These are phyloP conservation scores for Anarrhichthys ocellatus DNA, from an alignment of 2,113 vertebrate species.

Conservation along the genomic window DNA sequence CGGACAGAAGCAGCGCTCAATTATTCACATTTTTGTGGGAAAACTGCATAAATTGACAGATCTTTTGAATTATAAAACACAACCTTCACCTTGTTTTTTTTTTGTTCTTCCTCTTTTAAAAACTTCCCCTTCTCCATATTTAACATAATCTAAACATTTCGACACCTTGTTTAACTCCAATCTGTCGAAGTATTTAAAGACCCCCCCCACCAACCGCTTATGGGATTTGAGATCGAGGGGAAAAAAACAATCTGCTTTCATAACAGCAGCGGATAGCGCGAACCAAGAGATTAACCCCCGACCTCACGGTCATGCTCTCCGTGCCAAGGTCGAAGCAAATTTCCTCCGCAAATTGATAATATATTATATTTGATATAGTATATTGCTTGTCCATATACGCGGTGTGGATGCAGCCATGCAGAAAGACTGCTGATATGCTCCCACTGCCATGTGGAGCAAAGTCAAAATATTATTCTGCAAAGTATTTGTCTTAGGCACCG, in stretches of 20 bases:
- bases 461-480: constrained; percentile 13
- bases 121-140: background rate
- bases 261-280: background rate
- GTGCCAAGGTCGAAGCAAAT: background rate
- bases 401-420: background rate
- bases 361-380: background rate
- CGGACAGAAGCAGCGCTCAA: constrained; percentile 14
- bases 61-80: constrained; percentile 22
- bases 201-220: constrained; percentile 17
- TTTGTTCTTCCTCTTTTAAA: background rate
- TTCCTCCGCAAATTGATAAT: background rate
- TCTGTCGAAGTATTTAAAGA: constrained; percentile 39
- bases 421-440: background rate
- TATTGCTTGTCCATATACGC: too few relatives aligned
- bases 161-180: constrained; percentile 18
- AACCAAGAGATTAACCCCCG: constrained; percentile 53
- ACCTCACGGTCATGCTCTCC: constrained; percentile 1
- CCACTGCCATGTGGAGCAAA: background rate
- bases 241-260: constrained; percentile 61
- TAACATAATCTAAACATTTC: constrained; percentile 17
- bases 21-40: constrained; percentile 47
- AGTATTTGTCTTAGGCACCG: constrained; percentile 23
- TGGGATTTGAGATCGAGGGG: constrained; percentile 31
- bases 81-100: background rate
- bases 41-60: constrained; percentile 25